Evolutionary conservation across 2,797 vertebrate genomes (phyloP), one percentile per base, ranked within the genome.

Genomic region (Anguilla megastoma): DNA sequence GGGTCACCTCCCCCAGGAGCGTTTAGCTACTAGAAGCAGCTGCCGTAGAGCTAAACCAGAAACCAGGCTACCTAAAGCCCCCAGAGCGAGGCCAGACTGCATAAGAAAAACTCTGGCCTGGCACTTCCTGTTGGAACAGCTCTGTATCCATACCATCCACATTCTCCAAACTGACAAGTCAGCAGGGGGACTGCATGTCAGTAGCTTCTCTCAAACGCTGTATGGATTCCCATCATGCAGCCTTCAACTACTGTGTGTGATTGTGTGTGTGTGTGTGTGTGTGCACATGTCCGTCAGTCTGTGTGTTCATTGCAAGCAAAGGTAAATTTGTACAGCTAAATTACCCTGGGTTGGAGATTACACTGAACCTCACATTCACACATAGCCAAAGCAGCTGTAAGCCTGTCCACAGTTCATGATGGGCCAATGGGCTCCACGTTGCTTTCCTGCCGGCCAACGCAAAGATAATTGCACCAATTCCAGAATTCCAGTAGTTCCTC

Each of bases 41-140:
- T 52, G 90, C 89, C 88, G 87, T 90, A 88, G 91, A 84, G 66
- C 87, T 79, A 92, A 88, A 88, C 86, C 91, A 89, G 0, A 71
- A 69, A 89, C 86, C 85, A 88, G 79, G 82, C 83, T 50, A 41
- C 7, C 88, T 54, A 48, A 84, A 66, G 56, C 45, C 83, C 54
- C 76, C 2, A 50, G 45, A 82, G 33, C 45, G 50, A 83, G 18
- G 24, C 50, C 36, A 27, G 36, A 30, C 21, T 48, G 33, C 45
- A 85, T 69, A 92, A 92, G 82, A 56, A 92, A 91, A 93, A 91
- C n/a, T 85, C 8, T 33, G 10, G 27, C 0, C 76, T 87, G 87
- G 91, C 91, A 93, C 89, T 93, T 30, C 90, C 92, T 95, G 91
- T 92, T 92, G 36, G 92, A 90, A 94, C 85, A 56, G 84, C 91